phyloP scores from a whole-genome alignment of 2,113 vertebrate genomes.

The Silurus glanis region DNA sequence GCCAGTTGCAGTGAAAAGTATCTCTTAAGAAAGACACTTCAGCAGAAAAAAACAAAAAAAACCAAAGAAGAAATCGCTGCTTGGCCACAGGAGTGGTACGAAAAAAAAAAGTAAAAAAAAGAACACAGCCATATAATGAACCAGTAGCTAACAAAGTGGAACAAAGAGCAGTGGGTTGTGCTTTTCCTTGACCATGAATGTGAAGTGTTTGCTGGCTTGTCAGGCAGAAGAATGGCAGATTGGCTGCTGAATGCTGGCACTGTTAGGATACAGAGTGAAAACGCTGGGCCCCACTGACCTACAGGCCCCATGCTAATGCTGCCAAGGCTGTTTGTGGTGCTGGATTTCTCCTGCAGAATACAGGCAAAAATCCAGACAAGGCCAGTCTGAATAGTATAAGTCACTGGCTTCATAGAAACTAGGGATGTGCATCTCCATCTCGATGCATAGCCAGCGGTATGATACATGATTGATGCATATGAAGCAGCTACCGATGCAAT shows the following conservation, averaged over 20 bases:
- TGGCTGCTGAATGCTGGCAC: constrained; percentile 73
- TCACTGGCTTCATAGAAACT: constrained; percentile 45
- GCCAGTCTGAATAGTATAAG: constrained; percentile 60
- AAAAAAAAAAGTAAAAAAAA: constrained; percentile 35
- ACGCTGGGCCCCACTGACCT: constrained; percentile 59
- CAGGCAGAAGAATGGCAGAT: constrained; percentile 70
- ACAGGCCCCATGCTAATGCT: constrained; percentile 68
- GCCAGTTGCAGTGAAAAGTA: constrained; percentile 8
- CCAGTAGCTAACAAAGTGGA: constrained; percentile 47
- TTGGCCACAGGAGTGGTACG: not conserved
- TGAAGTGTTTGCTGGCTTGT: constrained; percentile 72
- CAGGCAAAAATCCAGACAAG: constrained; percentile 40
- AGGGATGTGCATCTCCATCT: no score
- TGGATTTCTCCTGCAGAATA: constrained; percentile 45
- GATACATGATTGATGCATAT: no score
- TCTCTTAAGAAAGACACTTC: constrained; percentile 11
- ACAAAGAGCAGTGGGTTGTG: constrained; percentile 54
- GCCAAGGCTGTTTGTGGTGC: constrained; percentile 46
- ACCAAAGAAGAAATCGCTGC: not conserved
- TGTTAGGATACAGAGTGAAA: constrained; percentile 63
- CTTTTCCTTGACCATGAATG: constrained; percentile 71
- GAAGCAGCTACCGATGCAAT: no score
- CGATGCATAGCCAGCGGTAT: no score
- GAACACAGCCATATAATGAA: constrained; percentile 59
- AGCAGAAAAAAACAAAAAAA: not conserved